These are phyloP conservation scores for Tachypleus tridentatus DNA, from an alignment of 1,140 invertebrate species.

Conservation along the genomic window DNA sequence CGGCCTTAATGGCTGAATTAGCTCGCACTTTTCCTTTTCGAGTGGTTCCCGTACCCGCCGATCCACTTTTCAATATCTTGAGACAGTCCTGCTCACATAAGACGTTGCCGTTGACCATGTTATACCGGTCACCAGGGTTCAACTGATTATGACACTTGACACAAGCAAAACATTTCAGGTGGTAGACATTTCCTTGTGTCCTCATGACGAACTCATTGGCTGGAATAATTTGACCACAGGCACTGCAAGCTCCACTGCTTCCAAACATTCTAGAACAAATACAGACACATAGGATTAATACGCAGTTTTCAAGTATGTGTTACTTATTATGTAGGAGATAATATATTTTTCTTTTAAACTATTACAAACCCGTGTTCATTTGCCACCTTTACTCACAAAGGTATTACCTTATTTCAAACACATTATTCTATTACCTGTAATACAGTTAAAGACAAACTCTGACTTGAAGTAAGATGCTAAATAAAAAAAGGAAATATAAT, in stretches of 20 bases:
- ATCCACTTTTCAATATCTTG: constrained; percentile 56
- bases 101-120: constrained; percentile 65
- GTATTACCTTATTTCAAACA: no score
- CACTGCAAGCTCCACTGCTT: constrained; percentile 66
- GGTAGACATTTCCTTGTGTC: constrained; percentile 57
- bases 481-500: no score
- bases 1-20: constrained; percentile 20
- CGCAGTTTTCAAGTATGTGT: no score
- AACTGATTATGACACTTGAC: constrained; percentile 77
- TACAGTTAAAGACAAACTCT: no score
- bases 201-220: constrained; percentile 83
- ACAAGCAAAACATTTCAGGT: constrained; percentile 87
- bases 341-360: no score
- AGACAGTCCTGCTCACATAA: constrained; percentile 88
- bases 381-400: no score
- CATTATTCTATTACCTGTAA: no score
- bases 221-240: constrained; percentile 78
- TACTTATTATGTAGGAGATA: no score
- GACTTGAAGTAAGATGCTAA: no score
- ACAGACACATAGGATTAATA: no score
- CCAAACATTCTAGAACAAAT: constrained; percentile 67
- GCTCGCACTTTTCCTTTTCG: constrained; percentile 20
- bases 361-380: no score
- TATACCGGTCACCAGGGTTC: constrained; percentile 78
- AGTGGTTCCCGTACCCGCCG: constrained; percentile 14